phyloP scores from a whole-genome alignment of 2,113 vertebrate genomes.

The Glaucomys volans region DNA sequence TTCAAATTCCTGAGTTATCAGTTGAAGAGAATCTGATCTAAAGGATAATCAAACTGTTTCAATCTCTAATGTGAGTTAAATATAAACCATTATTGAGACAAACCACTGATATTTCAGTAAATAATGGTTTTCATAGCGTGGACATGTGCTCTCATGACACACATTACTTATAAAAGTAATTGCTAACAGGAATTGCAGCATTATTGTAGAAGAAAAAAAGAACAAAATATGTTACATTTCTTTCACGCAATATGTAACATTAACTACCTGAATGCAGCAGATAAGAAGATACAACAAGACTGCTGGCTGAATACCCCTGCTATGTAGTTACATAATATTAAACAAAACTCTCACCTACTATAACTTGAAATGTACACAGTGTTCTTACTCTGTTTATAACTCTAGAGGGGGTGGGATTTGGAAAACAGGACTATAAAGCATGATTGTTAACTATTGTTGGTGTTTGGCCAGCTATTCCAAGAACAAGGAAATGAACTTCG shows the following conservation, averaged over 20 bases:
- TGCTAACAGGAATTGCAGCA: not conserved
- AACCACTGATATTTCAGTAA: not conserved
- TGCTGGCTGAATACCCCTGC: not conserved
- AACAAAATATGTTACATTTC: not conserved
- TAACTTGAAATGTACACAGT: not conserved
- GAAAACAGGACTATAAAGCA: not conserved
- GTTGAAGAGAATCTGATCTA: not conserved
- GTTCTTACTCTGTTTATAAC: not conserved
- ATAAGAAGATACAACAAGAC: not conserved
- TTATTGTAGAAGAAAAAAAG: not conserved
- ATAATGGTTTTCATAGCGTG: not conserved
- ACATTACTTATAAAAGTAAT: not conserved
- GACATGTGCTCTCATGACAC: not conserved
- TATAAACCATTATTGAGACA: not conserved
- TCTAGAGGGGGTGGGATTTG: not conserved
- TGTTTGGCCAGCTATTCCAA: not conserved
- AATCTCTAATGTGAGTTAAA: not conserved
- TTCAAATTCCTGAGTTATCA: not conserved
- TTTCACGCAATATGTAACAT: not conserved
- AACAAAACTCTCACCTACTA: not conserved
- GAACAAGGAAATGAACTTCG: not conserved
- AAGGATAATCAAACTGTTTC: not conserved
- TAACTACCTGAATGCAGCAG: not conserved
- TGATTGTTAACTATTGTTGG: not conserved
- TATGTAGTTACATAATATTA: not conserved